Conservation (phyloP, 23 tunicate species). For the Styela clava region DNA sequence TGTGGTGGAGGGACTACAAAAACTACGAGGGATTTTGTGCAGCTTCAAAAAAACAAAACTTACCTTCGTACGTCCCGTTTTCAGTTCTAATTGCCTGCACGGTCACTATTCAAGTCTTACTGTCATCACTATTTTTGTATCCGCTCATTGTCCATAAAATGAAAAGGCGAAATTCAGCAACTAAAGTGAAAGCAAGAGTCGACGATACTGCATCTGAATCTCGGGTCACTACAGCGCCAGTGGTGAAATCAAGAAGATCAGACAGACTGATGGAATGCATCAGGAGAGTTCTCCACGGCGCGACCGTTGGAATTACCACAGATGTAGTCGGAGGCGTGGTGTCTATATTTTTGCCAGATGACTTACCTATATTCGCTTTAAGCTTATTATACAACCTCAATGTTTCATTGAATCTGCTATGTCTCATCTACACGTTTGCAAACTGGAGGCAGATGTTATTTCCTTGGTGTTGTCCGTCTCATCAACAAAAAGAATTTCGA, state of each 20-base stretch:
- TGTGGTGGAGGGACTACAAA: constrained; percentile 69
- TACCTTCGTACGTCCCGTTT: constrained; percentile 35
- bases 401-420: constrained; percentile 39
- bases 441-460: constrained; percentile 53
- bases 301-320: constrained; percentile 62
- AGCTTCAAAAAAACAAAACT: neutral
- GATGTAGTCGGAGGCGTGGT: constrained; percentile 57
- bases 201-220: neutral
- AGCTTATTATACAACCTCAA: constrained; percentile 55
- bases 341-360: constrained; percentile 42
- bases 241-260: neutral
- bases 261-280: constrained; percentile 51
- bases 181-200: neutral
- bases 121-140: constrained; percentile 60
- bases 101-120: constrained; percentile 46
- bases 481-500: neutral
- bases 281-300: constrained; percentile 43
- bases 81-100: constrained; percentile 45
- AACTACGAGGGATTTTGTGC: constrained; percentile 25
- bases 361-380: constrained; percentile 46
- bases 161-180: neutral
- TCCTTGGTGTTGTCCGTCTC: constrained; percentile 26
- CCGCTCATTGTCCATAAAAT: constrained; percentile 48
- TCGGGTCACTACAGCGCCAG: neutral
- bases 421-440: constrained; percentile 60